Evolutionary conservation across 2,113 vertebrate species (phyloP), one percentile per base, ranked within the genome.

Genomic region (Archilochus colubris): DNA sequence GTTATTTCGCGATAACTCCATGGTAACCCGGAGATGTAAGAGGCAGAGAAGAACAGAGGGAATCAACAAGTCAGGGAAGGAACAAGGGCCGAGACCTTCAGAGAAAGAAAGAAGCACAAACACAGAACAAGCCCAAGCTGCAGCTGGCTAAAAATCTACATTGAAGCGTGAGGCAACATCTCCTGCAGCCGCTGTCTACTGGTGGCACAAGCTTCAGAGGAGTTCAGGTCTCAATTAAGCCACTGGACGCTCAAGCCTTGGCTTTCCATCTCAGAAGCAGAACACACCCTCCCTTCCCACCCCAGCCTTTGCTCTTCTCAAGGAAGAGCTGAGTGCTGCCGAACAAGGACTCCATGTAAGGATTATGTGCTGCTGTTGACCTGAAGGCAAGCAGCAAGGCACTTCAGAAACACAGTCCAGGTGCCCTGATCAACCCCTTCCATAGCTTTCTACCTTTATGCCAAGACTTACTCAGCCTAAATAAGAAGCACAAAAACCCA

Each of bases 1-100:
- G 95, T 95, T 97, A 97, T 97, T 96, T 96, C 77, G 67, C 75
- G 69, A 95, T 93, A 96, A 96, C 94, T 96, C 93, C 96, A 96
- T 97, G 97, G 97, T 96, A 97, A 97, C 97, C 92, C 88, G 86
- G 94, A 94, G 95, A 97, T 94, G 82, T 79, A 95, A 84, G 87
- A 97, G 83, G 95, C 72, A 63, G 61, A 15, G 88, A 94, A 94
- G 88, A 93, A 94, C 70, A 93, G 80, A 95, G 89, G 67, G 93
- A 96, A 95, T 91, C 96, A 97, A 96, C 96, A 96, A 97, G 95
- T 95, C 88, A 89, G 83, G 30, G 92, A 96, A 96, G 58, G 73
- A 91, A 96, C 85, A 85, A 83, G 91, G 91, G 95, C 88, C 87
- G 92, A 79, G 95, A 95, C 93, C 96, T 92, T 85, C 86, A 90